A percentile compares a stretch with the other conserved stretches of the same genome.
Conservation (phyloP, 2,888 invertebrate genomes). For the Caenorhabditis panamensis region DNA sequence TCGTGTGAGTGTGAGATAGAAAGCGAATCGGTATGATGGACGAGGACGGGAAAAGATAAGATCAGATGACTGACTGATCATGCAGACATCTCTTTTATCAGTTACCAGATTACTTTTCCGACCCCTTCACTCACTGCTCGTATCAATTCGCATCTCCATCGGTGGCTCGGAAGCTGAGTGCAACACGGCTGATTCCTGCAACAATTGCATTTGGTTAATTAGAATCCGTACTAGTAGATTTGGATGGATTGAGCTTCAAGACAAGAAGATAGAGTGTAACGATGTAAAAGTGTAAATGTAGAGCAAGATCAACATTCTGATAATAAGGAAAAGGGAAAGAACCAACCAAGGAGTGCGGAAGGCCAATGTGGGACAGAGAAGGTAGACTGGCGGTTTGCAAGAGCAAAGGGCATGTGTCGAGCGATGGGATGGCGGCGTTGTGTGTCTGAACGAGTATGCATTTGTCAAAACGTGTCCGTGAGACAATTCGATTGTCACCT, state of each 20-base stretch:
- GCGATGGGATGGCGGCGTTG: conserved; percentile 45
- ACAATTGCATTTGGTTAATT: conserved; percentile 81
- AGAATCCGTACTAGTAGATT: conserved; percentile 43
- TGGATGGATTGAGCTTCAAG: no score
- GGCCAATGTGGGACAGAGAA: conserved; percentile 51
- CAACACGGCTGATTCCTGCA: conserved; percentile 85
- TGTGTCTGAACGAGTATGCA: conserved; percentile 33
- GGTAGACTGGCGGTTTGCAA: conserved; percentile 54
- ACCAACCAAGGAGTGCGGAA: conserved; percentile 55
- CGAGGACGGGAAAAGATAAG: neutral
- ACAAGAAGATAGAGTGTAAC: no score
- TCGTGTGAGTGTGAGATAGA: conserved; percentile 12
- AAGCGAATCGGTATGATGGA: conserved; percentile 41
- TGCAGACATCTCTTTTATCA: conserved; percentile 11
- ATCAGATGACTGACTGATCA: conserved; percentile 47
- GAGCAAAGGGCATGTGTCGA: conserved; percentile 57
- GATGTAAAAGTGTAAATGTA: neutral
- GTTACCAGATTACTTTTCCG: neutral
- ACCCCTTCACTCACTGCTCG: conserved; percentile 86
- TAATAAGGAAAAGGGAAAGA: conserved; percentile 16
- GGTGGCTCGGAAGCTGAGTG: conserved; percentile 54
- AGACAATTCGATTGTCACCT: conserved; percentile 15
- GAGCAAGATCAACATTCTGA: conserved; percentile 11
- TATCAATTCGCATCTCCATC: conserved; percentile 84
- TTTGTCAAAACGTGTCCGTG: conserved; percentile 9